Percentiles rank a stretch among this genome's conserved stretches.
phyloP scores from a whole-genome alignment of 2,113 vertebrate species.

The Pogonocichla stellata region DNA sequence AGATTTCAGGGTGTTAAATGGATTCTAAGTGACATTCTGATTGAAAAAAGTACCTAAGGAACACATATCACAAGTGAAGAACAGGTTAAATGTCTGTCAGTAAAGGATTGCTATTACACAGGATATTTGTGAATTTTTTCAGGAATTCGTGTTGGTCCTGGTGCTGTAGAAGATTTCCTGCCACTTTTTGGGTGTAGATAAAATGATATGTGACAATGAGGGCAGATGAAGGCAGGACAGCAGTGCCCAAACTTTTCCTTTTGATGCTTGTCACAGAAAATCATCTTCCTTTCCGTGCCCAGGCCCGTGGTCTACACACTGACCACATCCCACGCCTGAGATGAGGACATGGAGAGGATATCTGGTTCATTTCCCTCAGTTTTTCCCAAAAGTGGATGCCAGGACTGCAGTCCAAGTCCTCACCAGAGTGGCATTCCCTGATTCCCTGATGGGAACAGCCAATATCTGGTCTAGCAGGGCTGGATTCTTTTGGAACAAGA shows the following conservation, averaged over 20 bases:
- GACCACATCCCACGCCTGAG: background rate
- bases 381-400: background rate
- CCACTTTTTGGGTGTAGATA: background rate
- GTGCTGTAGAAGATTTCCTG: background rate
- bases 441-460: background rate
- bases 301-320: rapidly evolving
- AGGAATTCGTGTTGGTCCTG: rapidly evolving
- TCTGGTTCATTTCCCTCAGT: background rate
- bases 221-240: background rate
- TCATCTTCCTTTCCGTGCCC: background rate
- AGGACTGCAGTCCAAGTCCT: background rate
- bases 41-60: background rate
- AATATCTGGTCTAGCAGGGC: background rate
- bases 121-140: background rate
- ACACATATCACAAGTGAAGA: background rate
- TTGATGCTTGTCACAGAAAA: background rate
- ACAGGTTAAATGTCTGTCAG: background rate
- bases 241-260: background rate
- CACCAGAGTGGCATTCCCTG: background rate
- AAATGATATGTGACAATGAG: background rate
- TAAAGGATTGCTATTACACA: background rate
- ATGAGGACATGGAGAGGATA: background rate
- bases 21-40: background rate
- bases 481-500: background rate
- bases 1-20: background rate